phyloP scores from a whole-genome alignment of 2,797 vertebrate species.

The Graptemys geographica region DNA sequence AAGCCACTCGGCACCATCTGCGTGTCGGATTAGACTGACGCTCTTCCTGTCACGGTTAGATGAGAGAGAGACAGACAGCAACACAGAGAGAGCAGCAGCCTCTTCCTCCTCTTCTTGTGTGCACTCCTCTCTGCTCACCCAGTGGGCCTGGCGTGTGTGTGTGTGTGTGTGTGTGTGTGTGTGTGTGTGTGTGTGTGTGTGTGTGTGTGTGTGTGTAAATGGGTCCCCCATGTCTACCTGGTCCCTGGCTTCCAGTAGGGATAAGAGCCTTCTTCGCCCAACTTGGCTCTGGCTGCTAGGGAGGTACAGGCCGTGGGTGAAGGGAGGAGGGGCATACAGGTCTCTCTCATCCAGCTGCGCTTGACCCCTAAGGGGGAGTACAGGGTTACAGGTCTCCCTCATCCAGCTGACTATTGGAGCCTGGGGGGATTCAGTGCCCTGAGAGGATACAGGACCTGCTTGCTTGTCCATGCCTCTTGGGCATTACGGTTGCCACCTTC shows the following conservation, averaged over 20 bases:
- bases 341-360: not conserved
- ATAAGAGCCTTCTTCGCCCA: not conserved
- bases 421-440: not conserved
- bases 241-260: fast-evolving
- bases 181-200: fast-evolving
- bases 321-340: conserved; percentile 37
- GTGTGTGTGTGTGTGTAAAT: fast-evolving
- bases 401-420: not conserved
- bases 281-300: fast-evolving
- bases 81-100: not conserved
- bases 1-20: not conserved
- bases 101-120: conserved; percentile 7
- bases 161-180: fast-evolving
- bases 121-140: not conserved
- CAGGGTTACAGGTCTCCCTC: not conserved
- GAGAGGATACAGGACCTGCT: not conserved
- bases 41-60: not conserved
- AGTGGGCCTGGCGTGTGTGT: not conserved
- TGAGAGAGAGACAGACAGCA: not conserved
- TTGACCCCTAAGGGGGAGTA: not conserved
- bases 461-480: not conserved
- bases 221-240: not conserved
- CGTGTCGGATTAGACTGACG: fast-evolving
- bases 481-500: not conserved
- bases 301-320: not conserved